Base-by-base conservation (phyloP, 1,140 invertebrate genomes). In the Oryzaephilus surinamensis region DNA sequence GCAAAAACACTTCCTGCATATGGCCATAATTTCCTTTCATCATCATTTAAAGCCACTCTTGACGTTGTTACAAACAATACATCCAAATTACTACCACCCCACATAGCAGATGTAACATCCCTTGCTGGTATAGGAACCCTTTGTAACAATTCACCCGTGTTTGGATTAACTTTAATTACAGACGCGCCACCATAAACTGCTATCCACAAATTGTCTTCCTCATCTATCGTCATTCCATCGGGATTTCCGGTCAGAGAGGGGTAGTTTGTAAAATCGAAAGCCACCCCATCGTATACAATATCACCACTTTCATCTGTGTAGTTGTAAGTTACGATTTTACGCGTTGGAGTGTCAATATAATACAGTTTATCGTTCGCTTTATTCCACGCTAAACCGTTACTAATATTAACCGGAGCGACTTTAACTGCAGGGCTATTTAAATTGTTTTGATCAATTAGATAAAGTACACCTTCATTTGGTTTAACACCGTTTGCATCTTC, bases 361-460 rank as follows among this genome's bases (percentile, higher is more conserved):
- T 81, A 87, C 61, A 85, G 75, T 6, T 72, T 74, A 13, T 71
- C 72, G 38, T 75, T 71, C 27, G 75, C 68, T 6, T 62, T 51
- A 43, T 75, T 77, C 86, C 87, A 91, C 4, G 76, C 76, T 6
- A 91, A 56, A 0, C 88, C 86, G 56, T 91, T 92, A 14, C 82
- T 82, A 30, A 88, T 78, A 30, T 71, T 67, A 13, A 84, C 67
- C 4, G 59, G 54, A 7, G 43, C 42, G 6, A 69, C 14, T 26
- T 57, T 45, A 13, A 35, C 27, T 30, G 40, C 63, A 41, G 69
- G 41, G 58, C 50, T 35, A 40, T 57, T 31, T 32, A 63, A 0
- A 37, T 64, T 64, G 27, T 60, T 54, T 2, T 54, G 45, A n/a
- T 62, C 63, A 4, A 78, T 52, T 15, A 60, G 58, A 55, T 72